Conservation (phyloP, 2,888 invertebrate genomes). For the Lepetodrilus schrolli region DNA sequence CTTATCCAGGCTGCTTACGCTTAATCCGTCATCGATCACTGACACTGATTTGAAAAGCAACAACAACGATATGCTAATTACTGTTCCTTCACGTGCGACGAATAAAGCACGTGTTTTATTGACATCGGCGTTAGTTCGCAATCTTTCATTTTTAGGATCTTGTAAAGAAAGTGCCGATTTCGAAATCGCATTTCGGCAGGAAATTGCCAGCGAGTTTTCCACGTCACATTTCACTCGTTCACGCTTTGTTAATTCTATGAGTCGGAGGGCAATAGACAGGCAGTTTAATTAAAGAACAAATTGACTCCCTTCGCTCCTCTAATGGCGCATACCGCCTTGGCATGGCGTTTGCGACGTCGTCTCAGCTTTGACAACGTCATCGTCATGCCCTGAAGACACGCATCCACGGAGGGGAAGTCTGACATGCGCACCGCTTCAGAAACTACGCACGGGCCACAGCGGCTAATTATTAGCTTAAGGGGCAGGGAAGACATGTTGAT, state of each 20-base stretch:
- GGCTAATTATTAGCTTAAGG: slow-evolving; percentile 17
- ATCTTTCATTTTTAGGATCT: slow-evolving; percentile 14
- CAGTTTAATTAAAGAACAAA: slow-evolving; percentile 30
- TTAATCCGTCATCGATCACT: slow-evolving; percentile 7
- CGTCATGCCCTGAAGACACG: slow-evolving; percentile 1
- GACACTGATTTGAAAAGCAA: not conserved
- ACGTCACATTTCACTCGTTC: slow-evolving; percentile 27
- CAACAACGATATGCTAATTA: slow-evolving; percentile 28
- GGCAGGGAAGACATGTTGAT: too few relatives aligned
- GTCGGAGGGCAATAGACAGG: slow-evolving; percentile 11
- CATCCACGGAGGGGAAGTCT: not conserved
- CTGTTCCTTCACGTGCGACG: slow-evolving; percentile 13
- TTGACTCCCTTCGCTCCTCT: slow-evolving; percentile 15
- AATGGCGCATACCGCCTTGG: not conserved
- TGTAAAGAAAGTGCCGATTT: slow-evolving; percentile 15
- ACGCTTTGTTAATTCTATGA: slow-evolving; percentile 31
- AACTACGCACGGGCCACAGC: not conserved
- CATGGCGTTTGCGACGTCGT: not conserved
- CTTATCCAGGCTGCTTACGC: not conserved
- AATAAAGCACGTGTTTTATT: slow-evolving; percentile 30
- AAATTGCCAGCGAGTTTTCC: slow-evolving; percentile 23
- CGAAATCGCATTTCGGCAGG: slow-evolving; percentile 28
- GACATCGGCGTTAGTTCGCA: not conserved
- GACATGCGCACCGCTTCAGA: not conserved
- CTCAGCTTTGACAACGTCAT: not conserved